A percentile compares a stretch with the other conserved stretches of the same genome.
Evolutionary conservation across 2,113 vertebrate genomes (phyloP).

Genomic region (Catharus minimus): DNA sequence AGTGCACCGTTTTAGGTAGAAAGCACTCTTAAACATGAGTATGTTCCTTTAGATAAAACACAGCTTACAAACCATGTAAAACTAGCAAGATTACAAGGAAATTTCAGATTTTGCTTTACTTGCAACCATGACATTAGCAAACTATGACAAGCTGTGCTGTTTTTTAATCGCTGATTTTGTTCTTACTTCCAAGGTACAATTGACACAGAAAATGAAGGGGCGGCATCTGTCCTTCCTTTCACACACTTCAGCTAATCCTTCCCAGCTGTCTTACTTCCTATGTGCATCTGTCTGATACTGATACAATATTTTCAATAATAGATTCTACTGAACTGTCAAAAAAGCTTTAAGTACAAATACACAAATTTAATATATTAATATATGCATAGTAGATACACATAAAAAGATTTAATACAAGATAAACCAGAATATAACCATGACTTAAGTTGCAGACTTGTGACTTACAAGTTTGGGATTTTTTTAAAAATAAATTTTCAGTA

Average conservation of each 20-base stretch:
- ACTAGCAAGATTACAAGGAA: slow-evolving; percentile 5
- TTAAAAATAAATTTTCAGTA: not conserved
- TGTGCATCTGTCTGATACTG: not conserved
- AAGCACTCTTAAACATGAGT: not conserved
- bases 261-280: not conserved
- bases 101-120: slow-evolving; percentile 49
- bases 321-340: not conserved
- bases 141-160: not conserved
- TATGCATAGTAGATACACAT: not conserved
- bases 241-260: not conserved
- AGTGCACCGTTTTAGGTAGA: not conserved
- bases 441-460: not conserved
- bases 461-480: not conserved
- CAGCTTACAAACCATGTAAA: slow-evolving; percentile 1
- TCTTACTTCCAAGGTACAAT: slow-evolving; percentile 20
- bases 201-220: not conserved
- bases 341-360: not conserved
- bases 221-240: not conserved
- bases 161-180: slow-evolving; percentile 19
- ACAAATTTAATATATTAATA: not conserved
- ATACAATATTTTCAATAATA: not conserved
- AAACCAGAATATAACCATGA: not conserved
- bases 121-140: slow-evolving; percentile 18
- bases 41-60: not conserved
- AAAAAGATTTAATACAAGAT: not conserved